phyloP scores from a whole-genome alignment of 1,140 invertebrate genomes.

The Spodoptera litura region DNA sequence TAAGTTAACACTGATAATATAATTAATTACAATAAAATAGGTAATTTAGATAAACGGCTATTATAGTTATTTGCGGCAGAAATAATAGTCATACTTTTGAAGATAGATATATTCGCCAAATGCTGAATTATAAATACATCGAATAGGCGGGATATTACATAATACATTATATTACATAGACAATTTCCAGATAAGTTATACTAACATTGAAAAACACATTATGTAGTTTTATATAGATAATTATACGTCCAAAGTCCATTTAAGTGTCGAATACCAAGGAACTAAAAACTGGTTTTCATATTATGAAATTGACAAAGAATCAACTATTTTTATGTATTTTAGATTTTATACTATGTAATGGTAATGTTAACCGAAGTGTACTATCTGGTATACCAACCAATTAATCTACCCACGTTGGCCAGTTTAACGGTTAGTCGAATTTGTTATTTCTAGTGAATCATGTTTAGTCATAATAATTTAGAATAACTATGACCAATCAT shows the following conservation, averaged over 20 bases:
- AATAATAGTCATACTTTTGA: conserved; percentile 12
- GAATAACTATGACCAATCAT: too few relatives aligned
- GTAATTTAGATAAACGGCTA: conserved; percentile 6
- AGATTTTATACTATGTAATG: too few relatives aligned
- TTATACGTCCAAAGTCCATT: conserved; percentile 42
- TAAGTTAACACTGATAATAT: conserved; percentile 17
- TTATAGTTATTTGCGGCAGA: neutral
- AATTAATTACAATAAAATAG: conserved; percentile 4
- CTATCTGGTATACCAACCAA: too few relatives aligned
- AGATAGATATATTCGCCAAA: conserved; percentile 1
- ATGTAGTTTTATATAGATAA: neutral
- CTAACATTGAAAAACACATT: conserved; percentile 16
- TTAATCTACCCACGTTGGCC: too few relatives aligned
- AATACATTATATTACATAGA: conserved; percentile 21
- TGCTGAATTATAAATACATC: neutral
- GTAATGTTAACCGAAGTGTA: too few relatives aligned
- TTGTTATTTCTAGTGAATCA: too few relatives aligned
- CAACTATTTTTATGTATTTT: neutral
- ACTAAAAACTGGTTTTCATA: conserved; percentile 1
- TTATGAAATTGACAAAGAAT: neutral
- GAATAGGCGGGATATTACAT: conserved; percentile 9
- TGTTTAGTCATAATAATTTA: too few relatives aligned
- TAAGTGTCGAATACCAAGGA: conserved; percentile 22
- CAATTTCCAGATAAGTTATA: conserved; percentile 1
- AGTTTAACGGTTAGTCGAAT: too few relatives aligned